Evolutionary conservation across 2,797 vertebrate genomes (phyloP).

Genomic region (Rousettus madagascariensis): DNA sequence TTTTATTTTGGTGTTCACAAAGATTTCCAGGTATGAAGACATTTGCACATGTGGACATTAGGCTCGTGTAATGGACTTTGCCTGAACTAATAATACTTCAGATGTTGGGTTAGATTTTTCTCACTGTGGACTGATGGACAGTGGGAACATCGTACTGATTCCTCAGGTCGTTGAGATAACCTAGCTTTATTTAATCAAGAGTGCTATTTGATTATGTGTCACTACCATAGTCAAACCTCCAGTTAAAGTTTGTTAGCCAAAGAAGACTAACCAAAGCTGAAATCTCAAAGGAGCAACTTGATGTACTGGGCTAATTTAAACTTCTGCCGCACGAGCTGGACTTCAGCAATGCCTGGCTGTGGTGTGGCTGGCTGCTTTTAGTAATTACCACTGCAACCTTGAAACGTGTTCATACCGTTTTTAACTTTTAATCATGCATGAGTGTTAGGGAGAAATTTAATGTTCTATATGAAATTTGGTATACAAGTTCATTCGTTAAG

Average conservation of each 20-base stretch:
- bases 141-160: not conserved
- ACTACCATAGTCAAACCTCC: not conserved
- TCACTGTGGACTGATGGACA: not conserved
- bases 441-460: not conserved
- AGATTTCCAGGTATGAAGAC: not conserved
- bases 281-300: not conserved
- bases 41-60: slow-evolving; percentile 64
- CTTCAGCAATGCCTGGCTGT: not conserved
- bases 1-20: slow-evolving; percentile 54
- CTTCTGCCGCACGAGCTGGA: not conserved
- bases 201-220: not conserved
- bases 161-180: not conserved
- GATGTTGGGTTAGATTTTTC: not conserved
- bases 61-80: slow-evolving; percentile 36
- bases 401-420: not conserved
- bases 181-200: slow-evolving; percentile 40
- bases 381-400: not conserved
- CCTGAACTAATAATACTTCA: slow-evolving; percentile 35
- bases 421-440: not conserved
- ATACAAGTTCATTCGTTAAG: not conserved
- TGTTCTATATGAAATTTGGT: not conserved
- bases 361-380: not conserved
- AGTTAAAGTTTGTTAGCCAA: not conserved
- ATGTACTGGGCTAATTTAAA: too few species aligned
- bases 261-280: not conserved